Conservation (phyloP, 2,113 vertebrate species). For the Cynoglossus semilaevis region DNA sequence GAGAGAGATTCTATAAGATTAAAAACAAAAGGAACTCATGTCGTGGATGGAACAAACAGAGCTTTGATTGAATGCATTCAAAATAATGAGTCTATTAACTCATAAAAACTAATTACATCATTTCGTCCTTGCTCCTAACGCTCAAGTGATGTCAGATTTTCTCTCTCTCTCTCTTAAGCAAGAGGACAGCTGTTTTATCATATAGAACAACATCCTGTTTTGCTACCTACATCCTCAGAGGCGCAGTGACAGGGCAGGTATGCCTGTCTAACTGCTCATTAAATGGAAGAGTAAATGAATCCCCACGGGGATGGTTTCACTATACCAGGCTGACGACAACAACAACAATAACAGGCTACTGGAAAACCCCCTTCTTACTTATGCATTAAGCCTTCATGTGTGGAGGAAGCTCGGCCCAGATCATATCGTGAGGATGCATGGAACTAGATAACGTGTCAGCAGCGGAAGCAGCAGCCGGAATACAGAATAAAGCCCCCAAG, state of each 20-base stretch:
- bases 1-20: too few relatives aligned
- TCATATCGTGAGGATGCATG: background rate
- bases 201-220: slow-evolving; percentile 48
- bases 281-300: slow-evolving; percentile 62
- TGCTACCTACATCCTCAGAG: slow-evolving; percentile 50
- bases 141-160: background rate
- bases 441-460: slow-evolving; percentile 42
- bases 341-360: slow-evolving; percentile 52
- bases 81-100: too few relatives aligned
- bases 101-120: too few relatives aligned
- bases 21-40: too few relatives aligned
- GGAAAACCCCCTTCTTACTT: slow-evolving; percentile 47
- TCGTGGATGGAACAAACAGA: rapidly evolving
- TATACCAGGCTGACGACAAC: slow-evolving; percentile 42
- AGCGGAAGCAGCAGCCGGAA: slow-evolving; percentile 20
- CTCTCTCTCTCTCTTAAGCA: background rate
- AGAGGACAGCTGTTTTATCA: background rate
- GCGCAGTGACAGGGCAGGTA: slow-evolving; percentile 49
- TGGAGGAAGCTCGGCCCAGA: slow-evolving; percentile 11
- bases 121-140: too few relatives aligned
- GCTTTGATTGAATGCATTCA: background rate
- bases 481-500: slow-evolving; percentile 35
- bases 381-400: slow-evolving; percentile 49
- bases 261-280: slow-evolving; percentile 58
- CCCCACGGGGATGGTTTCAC: slow-evolving; percentile 52